Evolutionary conservation across 2,888 invertebrate genomes (phyloP).

Genomic region (Dryobota labecula): DNA sequence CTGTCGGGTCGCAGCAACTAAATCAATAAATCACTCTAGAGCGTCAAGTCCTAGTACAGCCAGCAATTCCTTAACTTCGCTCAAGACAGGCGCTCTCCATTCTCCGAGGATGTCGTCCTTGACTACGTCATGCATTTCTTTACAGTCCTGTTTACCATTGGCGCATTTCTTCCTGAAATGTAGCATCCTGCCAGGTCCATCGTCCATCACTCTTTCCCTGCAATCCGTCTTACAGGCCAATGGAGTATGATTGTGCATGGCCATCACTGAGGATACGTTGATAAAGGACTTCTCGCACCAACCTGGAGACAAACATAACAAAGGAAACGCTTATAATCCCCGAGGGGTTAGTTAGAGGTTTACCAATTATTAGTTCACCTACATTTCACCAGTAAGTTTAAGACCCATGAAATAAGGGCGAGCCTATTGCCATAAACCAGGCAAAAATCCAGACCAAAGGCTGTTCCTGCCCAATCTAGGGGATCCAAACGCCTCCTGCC

Average conservation of each 20-base stretch:
- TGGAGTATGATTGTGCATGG: conserved; percentile 55
- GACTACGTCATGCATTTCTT: conserved; percentile 15
- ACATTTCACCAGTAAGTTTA: background rate
- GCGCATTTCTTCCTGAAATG: conserved; percentile 14
- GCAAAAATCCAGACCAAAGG: too few relatives aligned
- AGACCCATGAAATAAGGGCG: background rate
- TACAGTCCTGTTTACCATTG: background rate
- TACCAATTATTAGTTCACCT: background rate
- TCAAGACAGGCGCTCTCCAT: conserved; percentile 10
- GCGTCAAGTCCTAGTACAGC: background rate
- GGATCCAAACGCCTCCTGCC: too few relatives aligned
- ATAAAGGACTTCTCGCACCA: conserved; percentile 44
- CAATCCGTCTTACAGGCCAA: conserved; percentile 18
- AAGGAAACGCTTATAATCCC: background rate
- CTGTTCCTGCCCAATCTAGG: too few relatives aligned
- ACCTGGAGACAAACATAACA: conserved; percentile 28
- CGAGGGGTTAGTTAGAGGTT: background rate
- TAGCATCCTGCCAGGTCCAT: background rate
- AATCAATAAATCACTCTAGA: background rate
- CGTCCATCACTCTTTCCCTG: background rate
- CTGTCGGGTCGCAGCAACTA: background rate
- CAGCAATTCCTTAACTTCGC: conserved; percentile 9
- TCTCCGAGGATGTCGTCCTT: conserved; percentile 10
- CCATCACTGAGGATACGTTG: conserved; percentile 41
- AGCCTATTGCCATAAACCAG: background rate